Evolutionary conservation across 2,888 invertebrate genomes (phyloP).

Genomic region (Deroplatys truncata): DNA sequence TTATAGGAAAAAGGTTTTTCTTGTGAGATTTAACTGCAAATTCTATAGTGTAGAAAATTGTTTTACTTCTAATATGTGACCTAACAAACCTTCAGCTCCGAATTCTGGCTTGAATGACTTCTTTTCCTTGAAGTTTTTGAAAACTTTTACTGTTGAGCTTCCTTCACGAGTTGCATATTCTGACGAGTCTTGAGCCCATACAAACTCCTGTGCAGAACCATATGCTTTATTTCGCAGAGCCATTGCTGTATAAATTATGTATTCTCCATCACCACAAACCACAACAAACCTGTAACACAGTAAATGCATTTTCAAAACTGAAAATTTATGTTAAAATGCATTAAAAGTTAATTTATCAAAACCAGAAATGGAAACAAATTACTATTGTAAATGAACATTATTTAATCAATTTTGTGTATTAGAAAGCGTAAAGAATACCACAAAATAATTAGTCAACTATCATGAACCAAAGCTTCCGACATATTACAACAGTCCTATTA

Average conservation of each 20-base stretch:
- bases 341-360: neutral
- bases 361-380: no score
- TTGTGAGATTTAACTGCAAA: no score
- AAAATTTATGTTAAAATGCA: neutral
- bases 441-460: no score
- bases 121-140: slow-evolving; percentile 97
- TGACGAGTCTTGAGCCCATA: slow-evolving; percentile 96
- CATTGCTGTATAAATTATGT: slow-evolving; percentile 99
- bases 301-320: neutral
- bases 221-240: slow-evolving; percentile 98
- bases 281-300: slow-evolving; percentile 65
- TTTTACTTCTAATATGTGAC: no score
- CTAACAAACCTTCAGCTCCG: slow-evolving; percentile 77
- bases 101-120: slow-evolving; percentile 95
- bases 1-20: no score
- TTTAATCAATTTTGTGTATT: no score
- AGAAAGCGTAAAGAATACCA: no score
- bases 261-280: slow-evolving; percentile 99
- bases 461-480: no score
- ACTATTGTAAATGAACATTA: no score
- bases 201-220: slow-evolving; percentile 97
- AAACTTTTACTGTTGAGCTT: slow-evolving; percentile 85
- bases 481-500: no score
- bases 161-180: slow-evolving; percentile 88
- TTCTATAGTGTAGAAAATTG: no score